These are phyloP conservation scores for Aricia artaxerxes DNA, from an alignment of 2,888 invertebrate genomes.

Conservation along the genomic window DNA sequence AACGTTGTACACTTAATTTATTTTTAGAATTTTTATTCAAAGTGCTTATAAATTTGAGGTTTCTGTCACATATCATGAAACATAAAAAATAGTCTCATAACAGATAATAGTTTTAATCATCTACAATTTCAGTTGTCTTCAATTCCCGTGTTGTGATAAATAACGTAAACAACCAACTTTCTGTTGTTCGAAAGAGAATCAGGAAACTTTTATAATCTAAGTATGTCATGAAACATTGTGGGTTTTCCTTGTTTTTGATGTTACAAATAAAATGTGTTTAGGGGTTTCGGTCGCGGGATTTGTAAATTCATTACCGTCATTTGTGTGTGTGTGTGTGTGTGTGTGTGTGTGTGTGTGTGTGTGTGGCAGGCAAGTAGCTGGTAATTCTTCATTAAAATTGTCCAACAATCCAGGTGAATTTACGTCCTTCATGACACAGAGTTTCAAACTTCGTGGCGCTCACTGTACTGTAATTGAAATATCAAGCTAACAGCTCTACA, in stretches of 20 bases:
- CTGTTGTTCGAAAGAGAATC: neutral
- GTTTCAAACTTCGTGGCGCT: neutral
- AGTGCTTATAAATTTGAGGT: too few relatives aligned
- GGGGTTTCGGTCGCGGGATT: neutral
- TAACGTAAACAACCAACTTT: slow-evolving; percentile 12
- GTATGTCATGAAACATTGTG: slow-evolving; percentile 16
- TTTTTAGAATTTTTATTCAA: too few relatives aligned
- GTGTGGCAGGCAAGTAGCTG: too few relatives aligned
- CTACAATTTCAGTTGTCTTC: neutral
- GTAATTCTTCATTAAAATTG: too few relatives aligned
- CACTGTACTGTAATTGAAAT: slow-evolving; percentile 6
- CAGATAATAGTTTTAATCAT: neutral
- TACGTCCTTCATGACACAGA: neutral
- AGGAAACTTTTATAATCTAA: slow-evolving; percentile 10
- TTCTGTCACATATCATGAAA: too few relatives aligned
- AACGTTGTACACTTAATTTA: neutral
- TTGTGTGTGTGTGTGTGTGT: neutral
- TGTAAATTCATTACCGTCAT: neutral
- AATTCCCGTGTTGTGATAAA: neutral
- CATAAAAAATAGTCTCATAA: neutral
- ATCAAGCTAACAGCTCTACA: neutral
- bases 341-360: too few relatives aligned
- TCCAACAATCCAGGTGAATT: neutral
- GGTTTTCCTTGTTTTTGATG: slow-evolving; percentile 14
- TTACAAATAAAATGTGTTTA: slow-evolving; percentile 7